Conservation (phyloP, 2,113 vertebrate species). For the Halcyon malimbica region DNA sequence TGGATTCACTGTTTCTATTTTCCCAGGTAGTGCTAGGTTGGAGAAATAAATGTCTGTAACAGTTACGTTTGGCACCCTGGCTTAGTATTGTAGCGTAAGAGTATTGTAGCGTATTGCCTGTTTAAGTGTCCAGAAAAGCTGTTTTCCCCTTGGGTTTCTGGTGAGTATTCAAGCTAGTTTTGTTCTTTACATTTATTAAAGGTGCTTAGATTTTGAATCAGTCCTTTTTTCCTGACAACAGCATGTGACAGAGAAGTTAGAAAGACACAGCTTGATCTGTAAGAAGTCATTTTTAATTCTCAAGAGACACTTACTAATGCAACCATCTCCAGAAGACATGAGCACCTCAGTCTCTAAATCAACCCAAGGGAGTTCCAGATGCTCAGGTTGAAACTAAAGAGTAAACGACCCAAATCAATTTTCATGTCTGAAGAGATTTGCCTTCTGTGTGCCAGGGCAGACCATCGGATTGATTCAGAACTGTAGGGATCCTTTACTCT, state of each 20-base stretch:
- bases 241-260: not conserved
- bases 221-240: not conserved
- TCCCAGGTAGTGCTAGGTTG: not conserved
- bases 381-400: not conserved
- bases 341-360: not conserved
- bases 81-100: not conserved
- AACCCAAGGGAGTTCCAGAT: not conserved
- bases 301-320: not conserved
- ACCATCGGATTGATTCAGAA: not conserved
- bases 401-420: not conserved
- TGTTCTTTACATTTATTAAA: not conserved
- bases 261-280: not conserved
- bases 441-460: not conserved
- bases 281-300: constrained; percentile 38
- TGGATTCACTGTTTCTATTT: not conserved
- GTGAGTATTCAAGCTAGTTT: not conserved
- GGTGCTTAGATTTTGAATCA: not conserved
- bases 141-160: not conserved
- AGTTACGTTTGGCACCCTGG: not conserved
- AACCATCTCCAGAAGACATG: not conserved
- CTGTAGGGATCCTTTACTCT: not conserved
- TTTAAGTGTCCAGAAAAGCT: not conserved
- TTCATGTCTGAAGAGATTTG: not conserved
- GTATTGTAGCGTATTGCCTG: not conserved
- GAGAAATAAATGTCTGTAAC: not conserved